Base-by-base conservation (phyloP, 1,140 invertebrate genomes). In the Diachasma alloeum region DNA sequence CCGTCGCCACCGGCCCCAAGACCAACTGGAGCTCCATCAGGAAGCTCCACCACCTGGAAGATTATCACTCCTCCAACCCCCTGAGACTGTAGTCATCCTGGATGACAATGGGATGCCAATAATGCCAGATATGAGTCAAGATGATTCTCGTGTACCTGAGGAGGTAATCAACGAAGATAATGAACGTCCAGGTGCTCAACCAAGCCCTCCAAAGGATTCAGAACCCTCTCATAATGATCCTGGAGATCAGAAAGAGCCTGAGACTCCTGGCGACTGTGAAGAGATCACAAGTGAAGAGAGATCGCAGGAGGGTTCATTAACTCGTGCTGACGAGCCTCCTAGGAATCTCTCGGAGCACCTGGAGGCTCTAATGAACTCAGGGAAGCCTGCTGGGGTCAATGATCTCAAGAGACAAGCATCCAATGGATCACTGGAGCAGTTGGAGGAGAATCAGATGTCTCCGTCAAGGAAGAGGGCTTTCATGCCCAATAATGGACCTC, bases 31-130 rank as follows among this genome's bases (percentile, higher is more conserved):
- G 0, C 56, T 48, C 76, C 72, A 36, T 78, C 79, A 0, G 81
- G 84, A 6, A 76, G 79, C 0, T 31, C 13, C 79, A 5, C 39
- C 79, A 8, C 82, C 81, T 44, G 79, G 73, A 74, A 72, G 80
- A 4, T 48, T 79, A 22, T 15, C 78, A 26, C 31, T 82, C 13
- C 69, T 84, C 0, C 68, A 79, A 36, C 80, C 82, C 6, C 83
- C 85, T 0, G 84, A 87, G 4, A 84, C 82, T 1, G 74, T 83
- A 2, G 74, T 85, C 11, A 81, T 85, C 0, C 79, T 85, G 0
- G 85, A 87, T 39, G 85, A 85, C 3, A 81, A 85, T 9, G 84
- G 84, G 19, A 82, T 80, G 74, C 80, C 83, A 3, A 84, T 84
- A 70, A 77, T 78, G 0, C 71, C 84, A 15, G 79, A 83, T 0